These are phyloP conservation scores for Orchesella flavescens DNA, from an alignment of 2,888 invertebrate species.

Conservation along the genomic window DNA sequence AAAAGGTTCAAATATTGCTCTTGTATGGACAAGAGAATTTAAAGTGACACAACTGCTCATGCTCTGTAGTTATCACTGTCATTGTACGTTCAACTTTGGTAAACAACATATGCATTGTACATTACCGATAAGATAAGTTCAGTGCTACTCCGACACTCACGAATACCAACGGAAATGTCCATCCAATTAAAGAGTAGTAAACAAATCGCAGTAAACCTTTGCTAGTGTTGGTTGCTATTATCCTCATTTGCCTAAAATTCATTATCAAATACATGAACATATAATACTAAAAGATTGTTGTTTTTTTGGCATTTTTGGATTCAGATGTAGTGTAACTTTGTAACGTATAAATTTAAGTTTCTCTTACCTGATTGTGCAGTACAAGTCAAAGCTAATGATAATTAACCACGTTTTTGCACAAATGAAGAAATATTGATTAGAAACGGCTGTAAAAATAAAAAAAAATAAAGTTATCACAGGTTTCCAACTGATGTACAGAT, in stretches of 20 bases:
- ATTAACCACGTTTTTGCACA: constrained; percentile 59
- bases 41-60: no score
- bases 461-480: not conserved
- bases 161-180: constrained; percentile 46
- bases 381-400: constrained; percentile 54
- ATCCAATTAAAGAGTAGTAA: constrained; percentile 44
- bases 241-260: constrained; percentile 27
- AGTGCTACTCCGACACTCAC: constrained; percentile 39
- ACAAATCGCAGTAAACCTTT: constrained; percentile 29
- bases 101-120: no score
- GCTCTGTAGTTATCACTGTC: no score
- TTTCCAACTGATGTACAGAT: not conserved
- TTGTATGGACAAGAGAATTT: not conserved
- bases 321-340: no score
- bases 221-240: not conserved
- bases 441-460: constrained; percentile 27
- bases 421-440: constrained; percentile 55
- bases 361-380: constrained; percentile 40
- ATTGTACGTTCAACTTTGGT: no score
- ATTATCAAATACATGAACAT: no score
- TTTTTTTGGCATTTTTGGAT: no score
- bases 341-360: not conserved
- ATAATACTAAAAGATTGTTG: not conserved
- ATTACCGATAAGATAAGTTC: constrained; percentile 41
- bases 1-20: not conserved